phyloP scores from a whole-genome alignment of 2,888 invertebrate genomes.

The Andrena hattorfiana region DNA sequence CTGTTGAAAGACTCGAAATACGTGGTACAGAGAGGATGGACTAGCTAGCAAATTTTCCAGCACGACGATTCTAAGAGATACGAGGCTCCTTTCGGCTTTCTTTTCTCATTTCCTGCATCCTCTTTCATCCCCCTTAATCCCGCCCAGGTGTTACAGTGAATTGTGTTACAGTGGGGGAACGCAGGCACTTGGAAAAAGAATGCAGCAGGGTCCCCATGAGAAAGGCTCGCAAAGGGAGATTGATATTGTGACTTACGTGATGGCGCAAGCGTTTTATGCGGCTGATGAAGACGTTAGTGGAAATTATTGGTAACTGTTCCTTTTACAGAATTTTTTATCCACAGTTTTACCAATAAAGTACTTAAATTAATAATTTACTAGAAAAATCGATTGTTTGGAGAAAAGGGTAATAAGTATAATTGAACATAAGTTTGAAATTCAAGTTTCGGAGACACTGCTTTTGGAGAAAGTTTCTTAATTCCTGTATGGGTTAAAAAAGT shows the following conservation, averaged over 20 bases:
- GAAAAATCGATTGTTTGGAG: too few relatives aligned
- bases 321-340: not conserved
- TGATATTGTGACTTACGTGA: slow-evolving; percentile 3
- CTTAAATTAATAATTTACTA: not conserved
- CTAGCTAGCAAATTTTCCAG: not conserved
- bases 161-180: not conserved
- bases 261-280: not conserved
- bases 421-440: too few relatives aligned
- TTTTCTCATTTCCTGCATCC: slow-evolving; percentile 8
- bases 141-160: slow-evolving; percentile 3
- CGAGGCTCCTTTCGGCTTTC: not conserved
- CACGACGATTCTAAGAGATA: not conserved
- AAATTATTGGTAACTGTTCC: not conserved
- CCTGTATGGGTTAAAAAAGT: not conserved
- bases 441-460: not conserved
- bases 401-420: too few relatives aligned
- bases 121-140: slow-evolving; percentile 17
- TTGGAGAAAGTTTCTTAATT: not conserved
- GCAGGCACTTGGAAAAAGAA: not conserved
- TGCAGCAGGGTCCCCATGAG: not conserved
- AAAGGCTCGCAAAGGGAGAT: not conserved
- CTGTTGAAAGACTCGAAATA: not conserved
- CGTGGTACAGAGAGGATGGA: not conserved
- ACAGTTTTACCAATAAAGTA: not conserved
- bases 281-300: not conserved